A percentile compares a stretch with the other conserved stretches of the same genome.
Conservation (phyloP, 1,140 invertebrate species). For the Littorina saxatilis region DNA sequence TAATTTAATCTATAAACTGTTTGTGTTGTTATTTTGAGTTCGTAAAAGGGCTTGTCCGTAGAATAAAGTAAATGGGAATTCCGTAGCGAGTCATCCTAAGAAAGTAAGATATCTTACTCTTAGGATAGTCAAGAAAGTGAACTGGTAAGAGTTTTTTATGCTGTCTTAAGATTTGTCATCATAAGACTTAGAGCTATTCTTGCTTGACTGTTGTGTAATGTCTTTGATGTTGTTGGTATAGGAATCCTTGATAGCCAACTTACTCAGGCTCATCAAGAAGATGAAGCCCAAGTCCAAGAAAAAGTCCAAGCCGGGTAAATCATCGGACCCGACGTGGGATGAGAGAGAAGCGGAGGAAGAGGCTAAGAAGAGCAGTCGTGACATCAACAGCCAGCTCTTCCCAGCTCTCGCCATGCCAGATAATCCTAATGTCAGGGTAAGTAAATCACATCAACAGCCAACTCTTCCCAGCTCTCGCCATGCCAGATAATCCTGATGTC, state of each 20-base stretch:
- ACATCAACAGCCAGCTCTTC: constrained; percentile 85
- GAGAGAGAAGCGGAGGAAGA: constrained; percentile 52
- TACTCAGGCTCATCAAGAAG: constrained; percentile 94
- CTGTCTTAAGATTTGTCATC: no score
- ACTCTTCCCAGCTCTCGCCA: constrained; percentile 92
- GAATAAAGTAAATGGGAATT: no score
- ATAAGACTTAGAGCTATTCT: no score
- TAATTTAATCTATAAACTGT: no score
- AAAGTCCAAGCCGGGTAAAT: constrained; percentile 60
- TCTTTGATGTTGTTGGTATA: no score
- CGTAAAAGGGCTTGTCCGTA: no score
- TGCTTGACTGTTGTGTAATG: no score
- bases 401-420: constrained; percentile 94
- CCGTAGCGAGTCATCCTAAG: no score
- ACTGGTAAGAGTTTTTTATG: no score
- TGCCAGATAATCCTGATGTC: constrained; percentile 87
- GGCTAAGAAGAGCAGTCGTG: constrained; percentile 49
- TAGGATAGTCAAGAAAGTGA: no score
- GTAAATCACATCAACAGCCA: constrained; percentile 80
- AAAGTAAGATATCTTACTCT: no score
- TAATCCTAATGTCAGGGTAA: constrained; percentile 79
- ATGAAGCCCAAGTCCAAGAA: constrained; percentile 85
- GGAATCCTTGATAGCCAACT: constrained; percentile 94
- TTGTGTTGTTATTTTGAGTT: no score
- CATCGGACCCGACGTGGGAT: constrained; percentile 37